Percentiles rank a stretch among this genome's conserved stretches.
phyloP scores from a whole-genome alignment of 2,888 invertebrate genomes.

The Diarsia rubi region DNA sequence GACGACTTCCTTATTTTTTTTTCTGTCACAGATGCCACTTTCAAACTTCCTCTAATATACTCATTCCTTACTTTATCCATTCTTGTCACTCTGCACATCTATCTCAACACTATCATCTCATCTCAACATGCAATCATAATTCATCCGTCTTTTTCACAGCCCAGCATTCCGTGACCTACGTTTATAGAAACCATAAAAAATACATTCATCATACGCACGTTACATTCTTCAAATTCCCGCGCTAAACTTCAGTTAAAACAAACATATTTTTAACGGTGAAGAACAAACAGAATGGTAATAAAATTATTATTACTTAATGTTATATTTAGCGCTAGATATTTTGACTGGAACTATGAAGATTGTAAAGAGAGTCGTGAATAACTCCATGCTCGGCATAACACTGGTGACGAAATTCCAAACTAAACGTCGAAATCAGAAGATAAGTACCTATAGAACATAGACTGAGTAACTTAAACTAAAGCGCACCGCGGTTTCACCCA shows the following conservation, averaged over 20 bases:
- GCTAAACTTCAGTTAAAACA: slow-evolving; percentile 56
- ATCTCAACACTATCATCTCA: too few species aligned
- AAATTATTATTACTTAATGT: slow-evolving; percentile 40
- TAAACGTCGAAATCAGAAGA: neutral
- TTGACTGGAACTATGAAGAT: neutral
- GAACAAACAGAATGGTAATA: slow-evolving; percentile 45
- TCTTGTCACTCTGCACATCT: too few species aligned
- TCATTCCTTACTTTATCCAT: too few species aligned
- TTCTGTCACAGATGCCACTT: too few species aligned
- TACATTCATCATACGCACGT: slow-evolving; percentile 45
- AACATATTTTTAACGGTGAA: slow-evolving; percentile 55
- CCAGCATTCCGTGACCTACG: neutral
- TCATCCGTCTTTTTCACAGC: too few species aligned
- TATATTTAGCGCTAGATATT: slow-evolving; percentile 25
- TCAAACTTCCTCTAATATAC: too few species aligned
- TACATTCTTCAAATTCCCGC: slow-evolving; percentile 42
- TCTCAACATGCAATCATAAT: too few species aligned
- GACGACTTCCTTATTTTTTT: too few species aligned
- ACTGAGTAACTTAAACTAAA: too few species aligned
- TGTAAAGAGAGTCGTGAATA: neutral
- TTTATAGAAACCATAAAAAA: neutral
- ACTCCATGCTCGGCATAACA: neutral
- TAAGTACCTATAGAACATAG: too few species aligned
- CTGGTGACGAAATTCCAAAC: neutral
- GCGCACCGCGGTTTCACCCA: too few species aligned